Conservation (phyloP, 2,888 invertebrate species). For the Lapara coniferarum region DNA sequence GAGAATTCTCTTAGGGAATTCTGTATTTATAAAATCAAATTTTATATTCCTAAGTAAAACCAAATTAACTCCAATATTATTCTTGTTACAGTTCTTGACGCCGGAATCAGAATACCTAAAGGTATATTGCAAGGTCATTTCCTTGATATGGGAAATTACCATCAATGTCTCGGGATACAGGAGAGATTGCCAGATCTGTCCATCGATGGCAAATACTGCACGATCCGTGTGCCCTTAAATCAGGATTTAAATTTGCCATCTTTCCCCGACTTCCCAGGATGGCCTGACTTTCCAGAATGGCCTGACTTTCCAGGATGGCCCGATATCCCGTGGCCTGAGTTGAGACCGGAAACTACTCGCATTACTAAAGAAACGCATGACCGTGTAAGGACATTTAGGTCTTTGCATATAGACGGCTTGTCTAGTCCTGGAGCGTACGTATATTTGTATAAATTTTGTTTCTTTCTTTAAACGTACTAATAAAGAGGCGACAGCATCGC, state of each 20-base stretch:
- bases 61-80: background rate
- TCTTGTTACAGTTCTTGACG: conserved; percentile 56
- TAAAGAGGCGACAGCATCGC: too few relatives aligned
- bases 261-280: conserved; percentile 41
- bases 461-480: too few relatives aligned
- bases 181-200: conserved; percentile 42
- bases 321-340: conserved; percentile 35
- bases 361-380: conserved; percentile 30
- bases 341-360: conserved; percentile 31
- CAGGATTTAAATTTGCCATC: conserved; percentile 44
- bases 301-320: conserved; percentile 32
- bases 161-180: conserved; percentile 60
- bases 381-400: background rate
- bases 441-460: too few relatives aligned
- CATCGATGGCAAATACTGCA: conserved; percentile 66
- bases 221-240: conserved; percentile 51
- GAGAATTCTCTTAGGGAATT: too few relatives aligned
- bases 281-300: conserved; percentile 37
- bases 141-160: conserved; percentile 58
- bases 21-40: too few relatives aligned
- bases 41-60: too few relatives aligned
- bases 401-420: background rate
- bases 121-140: conserved; percentile 56
- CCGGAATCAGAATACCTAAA: conserved; percentile 58
- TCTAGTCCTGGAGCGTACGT: background rate